Evolutionary conservation across 2,797 vertebrate species (phyloP), one percentile per base, ranked within the genome.

Genomic region (Chrosomus eos): DNA sequence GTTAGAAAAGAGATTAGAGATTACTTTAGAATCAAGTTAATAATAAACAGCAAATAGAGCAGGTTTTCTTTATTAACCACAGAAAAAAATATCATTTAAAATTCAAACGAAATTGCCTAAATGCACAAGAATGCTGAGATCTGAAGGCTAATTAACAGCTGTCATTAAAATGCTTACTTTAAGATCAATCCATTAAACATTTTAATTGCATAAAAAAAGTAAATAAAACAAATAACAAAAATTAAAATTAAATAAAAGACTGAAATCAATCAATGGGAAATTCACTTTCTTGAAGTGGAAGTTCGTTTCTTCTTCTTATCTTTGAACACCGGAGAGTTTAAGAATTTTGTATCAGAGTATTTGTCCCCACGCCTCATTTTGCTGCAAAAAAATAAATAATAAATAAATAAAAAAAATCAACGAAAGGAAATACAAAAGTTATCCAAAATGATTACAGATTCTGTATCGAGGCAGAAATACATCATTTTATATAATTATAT

Each of bases 331-430:
- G 95, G 94, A 43, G 95, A 95, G 53, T 85, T 91, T 85, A 96
- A 90, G 78, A 95, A 95, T 48, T 33, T 82, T 67, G 68, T 88
- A 66, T 96, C 94, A 0, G 92, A 93, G 86, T 91, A 94, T 78
- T 93, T 92, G 87, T 95, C 95, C 62, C 94, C 94, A 67, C 95
- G 94, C 13, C 95, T 93, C 28, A 95, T 92, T 94, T 96, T 96
- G 79, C 95, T 96, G 91, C 80, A 1, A 86, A 82, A 23, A 18
- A 5, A 36, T 76, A 13, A n/a, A 14, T 3, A 36, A n/a, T n/a
- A n/a, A n/a, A n/a, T n/a, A n/a, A n/a, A n/a, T n/a, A 31, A 31
- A 1, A 33, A 33, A 33, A 81, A 18, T 68, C 31, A 40, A 48
- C 67, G 5, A 31, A 31, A 31, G 28, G 31, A 64, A 64, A 64